Base-by-base conservation (phyloP, 2,797 vertebrate genomes). In the Silurus aristotelis region DNA sequence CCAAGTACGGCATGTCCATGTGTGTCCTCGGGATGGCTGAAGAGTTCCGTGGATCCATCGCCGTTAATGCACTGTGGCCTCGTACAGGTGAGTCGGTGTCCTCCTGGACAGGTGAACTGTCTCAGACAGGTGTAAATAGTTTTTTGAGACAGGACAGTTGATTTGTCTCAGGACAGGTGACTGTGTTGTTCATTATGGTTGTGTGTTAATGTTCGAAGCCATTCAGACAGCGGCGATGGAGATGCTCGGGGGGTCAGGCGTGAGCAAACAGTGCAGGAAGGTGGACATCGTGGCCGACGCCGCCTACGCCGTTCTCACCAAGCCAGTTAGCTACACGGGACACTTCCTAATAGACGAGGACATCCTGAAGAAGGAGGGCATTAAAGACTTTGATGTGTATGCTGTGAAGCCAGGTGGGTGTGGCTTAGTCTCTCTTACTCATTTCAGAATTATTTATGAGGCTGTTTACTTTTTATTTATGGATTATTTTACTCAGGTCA, bases 1-100 rank as follows among this genome's bases (percentile, higher is more conserved):
- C 97, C 14, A 99, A 99, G 89, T 99, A 99, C 14, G 98, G 98
- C 10, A 99, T 99, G 98, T 99, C 98, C 85, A 99, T 99, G 97
- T 99, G 97, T 76, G 97, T 99, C 63, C 94, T 99, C 90, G 98
- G 98, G 84, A 99, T 99, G 97, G 96, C 98, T 1, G 97, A 99
- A 91, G 98, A 99, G 94, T 99, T 98, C 94, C 95, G 89, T 94
- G 97, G 96, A 91, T 96, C 97, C 91, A 96, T 99, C 71, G 97
- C 97, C 0, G 96, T 99, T 87, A 99, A 99, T 86, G 98, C 97
- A 43, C 95, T 99, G 55, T 99, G 98, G 98, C 98, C 98, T 43
- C 96, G 93, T 94, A 99, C 98, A 80, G 98, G 98, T 98, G 64
- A 20, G 67, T 43, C 20, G 1, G 61, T 87, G 89, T 87, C 56